Conservation (phyloP, 2,888 invertebrate species). For the Xestobium rufovillosum region DNA sequence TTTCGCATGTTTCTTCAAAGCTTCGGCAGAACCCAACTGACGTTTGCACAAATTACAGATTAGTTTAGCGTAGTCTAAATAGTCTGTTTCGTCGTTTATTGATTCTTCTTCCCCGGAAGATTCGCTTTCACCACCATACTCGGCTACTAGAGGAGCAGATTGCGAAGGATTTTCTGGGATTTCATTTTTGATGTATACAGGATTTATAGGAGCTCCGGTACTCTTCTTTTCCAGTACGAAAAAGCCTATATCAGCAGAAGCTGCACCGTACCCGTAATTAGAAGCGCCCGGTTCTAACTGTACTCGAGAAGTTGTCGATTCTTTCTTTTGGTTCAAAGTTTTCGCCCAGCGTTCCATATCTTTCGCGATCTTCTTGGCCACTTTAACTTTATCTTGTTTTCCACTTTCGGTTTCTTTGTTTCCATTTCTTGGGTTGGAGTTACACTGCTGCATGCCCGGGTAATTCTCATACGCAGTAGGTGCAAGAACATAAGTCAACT, state of each 20-base stretch:
- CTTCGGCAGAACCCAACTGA: conserved; percentile 85
- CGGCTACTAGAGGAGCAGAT: conserved; percentile 56
- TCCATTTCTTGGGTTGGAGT: conserved; percentile 35
- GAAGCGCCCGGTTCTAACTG: conserved; percentile 23
- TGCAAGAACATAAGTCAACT: conserved; percentile 55
- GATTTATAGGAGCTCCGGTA: conserved; percentile 10
- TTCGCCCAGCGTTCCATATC: conserved; percentile 96
- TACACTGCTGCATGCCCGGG: conserved; percentile 30
- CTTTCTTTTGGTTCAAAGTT: conserved; percentile 92
- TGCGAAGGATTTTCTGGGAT: conserved; percentile 19
- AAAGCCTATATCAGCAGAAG: conserved; percentile 89
- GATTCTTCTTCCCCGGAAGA: conserved; percentile 48
- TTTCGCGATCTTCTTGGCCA: conserved; percentile 96
- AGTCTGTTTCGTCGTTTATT: conserved; percentile 61
- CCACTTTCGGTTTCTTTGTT: conserved; percentile 62
- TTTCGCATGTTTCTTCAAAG: conserved; percentile 82
- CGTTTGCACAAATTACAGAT: conserved; percentile 94
- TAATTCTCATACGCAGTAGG: conserved; percentile 34
- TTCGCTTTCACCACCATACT: conserved; percentile 70
- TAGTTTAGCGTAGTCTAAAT: conserved; percentile 80
- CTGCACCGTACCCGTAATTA: conserved; percentile 43
- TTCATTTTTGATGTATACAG: conserved; percentile 24
- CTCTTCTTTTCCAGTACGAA: conserved; percentile 79
- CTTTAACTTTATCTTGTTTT: conserved; percentile 89
- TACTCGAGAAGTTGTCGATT: conserved; percentile 44